Evolutionary conservation across 2,797 vertebrate species (phyloP), one percentile per base, ranked within the genome.

Genomic region (Echiichthys vipera): DNA sequence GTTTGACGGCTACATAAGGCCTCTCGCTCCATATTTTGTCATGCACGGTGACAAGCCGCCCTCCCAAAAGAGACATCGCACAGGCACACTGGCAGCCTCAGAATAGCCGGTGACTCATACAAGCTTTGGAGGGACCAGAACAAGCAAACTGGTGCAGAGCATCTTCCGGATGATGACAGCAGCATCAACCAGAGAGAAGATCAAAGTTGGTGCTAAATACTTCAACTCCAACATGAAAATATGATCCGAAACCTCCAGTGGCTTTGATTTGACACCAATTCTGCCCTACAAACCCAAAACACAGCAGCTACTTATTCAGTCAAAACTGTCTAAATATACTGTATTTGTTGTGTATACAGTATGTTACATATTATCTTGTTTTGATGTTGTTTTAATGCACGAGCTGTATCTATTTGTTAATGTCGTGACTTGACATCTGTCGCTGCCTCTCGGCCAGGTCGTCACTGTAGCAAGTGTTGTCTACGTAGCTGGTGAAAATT

Each of bases 71-170:
- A 51, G 37, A 34, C 56, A 43, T 27, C 2, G 22, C 65, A 69
- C 53, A 45, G 64, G 65, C 69, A 34, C 49, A 29, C 1, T 51
- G 66, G 62, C 1, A 55, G 78, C 20, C 80, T 83, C 65, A 77
- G 81, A 83, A 74, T 70, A 89, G 65, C 25, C 30, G 15, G 47
- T 80, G 75, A 84, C 59, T 82, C 80, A 86, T 39, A 7, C 36
- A 42, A 45, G 49, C 42, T 67, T 71, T 43, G 65, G 62, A 75
- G 18, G 45, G 14, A 55, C n/a, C 49, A 49, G 54, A 49, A 34
- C 32, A 17, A 15, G 27, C 39, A n/a, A 32, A 53, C 78, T 68
- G 76, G 27, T 56, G 18, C 46, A 65, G 11, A 61, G 36, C 40
- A 32, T 65, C 72, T 15, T 43, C 49, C 17, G 12, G 43, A 43